Conservation (phyloP, 2,888 invertebrate genomes). For the Eutolmus rufibarbis region DNA sequence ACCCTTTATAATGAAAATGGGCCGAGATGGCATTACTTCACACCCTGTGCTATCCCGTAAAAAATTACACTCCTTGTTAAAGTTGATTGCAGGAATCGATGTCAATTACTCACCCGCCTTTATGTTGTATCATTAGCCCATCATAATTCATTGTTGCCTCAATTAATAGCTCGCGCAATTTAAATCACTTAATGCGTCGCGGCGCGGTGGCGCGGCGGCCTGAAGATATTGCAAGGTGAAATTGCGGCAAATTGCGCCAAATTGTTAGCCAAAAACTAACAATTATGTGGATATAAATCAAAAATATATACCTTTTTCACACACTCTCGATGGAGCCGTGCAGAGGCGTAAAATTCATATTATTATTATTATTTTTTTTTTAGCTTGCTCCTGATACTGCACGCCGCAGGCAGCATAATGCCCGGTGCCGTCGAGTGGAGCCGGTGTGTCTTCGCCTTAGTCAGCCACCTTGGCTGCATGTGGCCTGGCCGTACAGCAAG, state of each 20-base stretch:
- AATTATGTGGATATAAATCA: slow-evolving; percentile 63
- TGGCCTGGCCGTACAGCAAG: background rate
- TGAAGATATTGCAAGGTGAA: slow-evolving; percentile 24
- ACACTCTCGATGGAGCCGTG: background rate
- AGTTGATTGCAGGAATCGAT: background rate
- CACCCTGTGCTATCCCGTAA: background rate
- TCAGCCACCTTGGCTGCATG: slow-evolving; percentile 14
- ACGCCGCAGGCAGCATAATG: background rate
- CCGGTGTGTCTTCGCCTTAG: slow-evolving; percentile 26
- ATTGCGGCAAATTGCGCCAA: slow-evolving; percentile 52
- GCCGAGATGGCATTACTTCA: background rate
- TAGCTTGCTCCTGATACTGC: slow-evolving; percentile 21
- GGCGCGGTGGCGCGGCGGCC: background rate
- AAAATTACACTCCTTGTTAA: slow-evolving; percentile 31
- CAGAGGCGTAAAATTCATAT: slow-evolving; percentile 29
- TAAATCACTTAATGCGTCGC: slow-evolving; percentile 45
- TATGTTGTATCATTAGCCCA: background rate
- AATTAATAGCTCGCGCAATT: slow-evolving; percentile 27
- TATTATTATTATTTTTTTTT: background rate
- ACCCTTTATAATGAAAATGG: background rate
- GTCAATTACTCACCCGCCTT: slow-evolving; percentile 24
- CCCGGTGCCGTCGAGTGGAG: background rate
- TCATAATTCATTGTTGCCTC: slow-evolving; percentile 23
- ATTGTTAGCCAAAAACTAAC: slow-evolving; percentile 60
- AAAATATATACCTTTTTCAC: slow-evolving; percentile 49